Evolutionary conservation across 2,888 invertebrate species (phyloP).

Genomic region (Lomographa bimaculata): DNA sequence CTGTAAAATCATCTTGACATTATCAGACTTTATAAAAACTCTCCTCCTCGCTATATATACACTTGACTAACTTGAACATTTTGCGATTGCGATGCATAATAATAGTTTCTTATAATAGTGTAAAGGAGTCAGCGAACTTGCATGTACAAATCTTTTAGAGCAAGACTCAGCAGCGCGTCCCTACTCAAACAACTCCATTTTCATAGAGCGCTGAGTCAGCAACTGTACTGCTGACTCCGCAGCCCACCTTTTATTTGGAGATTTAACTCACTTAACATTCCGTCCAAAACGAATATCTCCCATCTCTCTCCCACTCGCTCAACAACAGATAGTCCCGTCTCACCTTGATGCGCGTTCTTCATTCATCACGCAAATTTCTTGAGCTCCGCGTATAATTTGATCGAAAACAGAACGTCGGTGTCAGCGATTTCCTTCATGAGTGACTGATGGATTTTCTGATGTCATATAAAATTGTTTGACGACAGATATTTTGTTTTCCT

Average conservation of each 20-base stretch:
- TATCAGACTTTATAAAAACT: no score
- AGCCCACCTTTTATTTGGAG: conserved; percentile 75
- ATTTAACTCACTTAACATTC: conserved; percentile 78
- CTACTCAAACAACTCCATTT: conserved; percentile 59
- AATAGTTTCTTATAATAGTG: no score
- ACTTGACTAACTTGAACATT: no score
- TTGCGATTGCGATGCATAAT: no score
- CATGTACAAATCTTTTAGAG: conserved; percentile 1
- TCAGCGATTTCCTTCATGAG: conserved; percentile 58
- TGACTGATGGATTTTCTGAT: conserved; percentile 43
- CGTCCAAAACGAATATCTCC: conserved; percentile 62
- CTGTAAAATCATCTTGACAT: no score
- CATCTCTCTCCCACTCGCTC: conserved; percentile 47
- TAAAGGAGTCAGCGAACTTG: no score
- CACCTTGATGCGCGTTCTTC: conserved; percentile 47
- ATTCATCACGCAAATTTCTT: conserved; percentile 51
- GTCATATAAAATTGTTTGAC: conserved; percentile 33
- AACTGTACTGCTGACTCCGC: conserved; percentile 57
- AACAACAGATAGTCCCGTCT: conserved; percentile 44
- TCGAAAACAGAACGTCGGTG: conserved; percentile 65
- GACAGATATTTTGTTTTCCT: conserved; percentile 18
- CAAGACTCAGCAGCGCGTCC: conserved; percentile 5
- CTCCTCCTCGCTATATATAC: no score
- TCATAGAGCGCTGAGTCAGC: conserved; percentile 47
- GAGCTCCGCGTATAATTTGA: conserved; percentile 71